These are phyloP conservation scores for Cervus canadensis DNA, from an alignment of 2,113 vertebrate species.

Conservation along the genomic window DNA sequence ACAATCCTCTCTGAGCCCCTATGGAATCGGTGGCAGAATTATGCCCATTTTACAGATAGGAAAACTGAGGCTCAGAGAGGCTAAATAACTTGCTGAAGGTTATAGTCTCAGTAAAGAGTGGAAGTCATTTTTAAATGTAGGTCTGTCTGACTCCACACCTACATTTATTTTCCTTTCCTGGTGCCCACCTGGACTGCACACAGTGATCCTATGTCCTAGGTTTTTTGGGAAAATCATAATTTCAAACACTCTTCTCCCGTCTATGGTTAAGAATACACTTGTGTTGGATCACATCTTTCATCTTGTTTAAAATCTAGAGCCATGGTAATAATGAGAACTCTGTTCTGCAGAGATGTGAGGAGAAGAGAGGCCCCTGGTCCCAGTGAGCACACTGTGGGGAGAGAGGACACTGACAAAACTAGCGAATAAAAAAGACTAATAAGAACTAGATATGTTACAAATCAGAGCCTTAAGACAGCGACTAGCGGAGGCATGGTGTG, in stretches of 20 bases:
- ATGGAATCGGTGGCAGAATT: background rate
- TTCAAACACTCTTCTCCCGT: background rate
- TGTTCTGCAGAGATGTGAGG: background rate
- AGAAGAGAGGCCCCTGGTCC: background rate
- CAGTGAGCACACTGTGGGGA: background rate
- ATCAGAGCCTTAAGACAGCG: background rate
- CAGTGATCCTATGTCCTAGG: too few relatives aligned
- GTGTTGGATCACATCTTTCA: background rate
- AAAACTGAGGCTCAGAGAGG: background rate
- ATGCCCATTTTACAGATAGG: background rate
- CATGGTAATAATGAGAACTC: background rate
- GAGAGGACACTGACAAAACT: background rate
- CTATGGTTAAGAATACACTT: background rate
- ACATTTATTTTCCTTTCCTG: background rate
- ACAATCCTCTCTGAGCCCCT: background rate
- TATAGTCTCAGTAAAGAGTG: background rate
- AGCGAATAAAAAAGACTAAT: background rate
- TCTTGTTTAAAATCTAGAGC: background rate
- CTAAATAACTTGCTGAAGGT: background rate
- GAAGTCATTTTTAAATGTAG: background rate
- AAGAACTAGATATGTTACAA: background rate
- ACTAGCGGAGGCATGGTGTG: accelerated
- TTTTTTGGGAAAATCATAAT: background rate
- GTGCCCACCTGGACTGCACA: background rate
- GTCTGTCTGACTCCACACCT: background rate